These are phyloP conservation scores for Phorcus lineatus DNA, from an alignment of 2,888 invertebrate species.

Conservation along the genomic window DNA sequence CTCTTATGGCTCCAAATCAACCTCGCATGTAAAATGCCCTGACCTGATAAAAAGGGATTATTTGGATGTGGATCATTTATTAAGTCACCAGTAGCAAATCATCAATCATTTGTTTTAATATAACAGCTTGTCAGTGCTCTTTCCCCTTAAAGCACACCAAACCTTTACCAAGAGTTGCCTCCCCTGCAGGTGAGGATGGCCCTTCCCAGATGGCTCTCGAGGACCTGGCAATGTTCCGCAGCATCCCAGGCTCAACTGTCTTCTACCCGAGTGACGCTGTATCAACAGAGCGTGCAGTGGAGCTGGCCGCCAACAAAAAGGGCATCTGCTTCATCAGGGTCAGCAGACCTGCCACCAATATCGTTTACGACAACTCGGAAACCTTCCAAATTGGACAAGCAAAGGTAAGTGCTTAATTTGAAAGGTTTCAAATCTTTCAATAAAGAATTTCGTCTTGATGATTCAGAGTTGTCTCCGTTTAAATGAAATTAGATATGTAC, in stretches of 20 bases:
- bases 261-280: constrained; percentile 92
- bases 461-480: too few relatives aligned
- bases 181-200: constrained; percentile 86
- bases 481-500: too few relatives aligned
- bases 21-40: too few relatives aligned
- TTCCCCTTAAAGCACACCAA: neutral
- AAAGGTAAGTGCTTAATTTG: constrained; percentile 76
- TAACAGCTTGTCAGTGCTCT: too few relatives aligned
- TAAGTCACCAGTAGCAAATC: too few relatives aligned
- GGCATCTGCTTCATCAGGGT: constrained; percentile 98
- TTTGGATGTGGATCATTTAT: too few relatives aligned
- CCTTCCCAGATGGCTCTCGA: constrained; percentile 99
- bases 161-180: neutral
- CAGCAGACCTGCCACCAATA: constrained; percentile 91
- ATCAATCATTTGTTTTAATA: too few relatives aligned
- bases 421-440: too few relatives aligned
- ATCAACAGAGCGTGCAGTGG: constrained; percentile 93
- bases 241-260: constrained; percentile 85
- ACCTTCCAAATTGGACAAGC: constrained; percentile 83
- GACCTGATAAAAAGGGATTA: too few relatives aligned
- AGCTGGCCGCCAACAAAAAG: constrained; percentile 94
- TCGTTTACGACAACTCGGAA: constrained; percentile 91
- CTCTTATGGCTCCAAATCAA: too few relatives aligned
- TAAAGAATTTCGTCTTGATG: too few relatives aligned
- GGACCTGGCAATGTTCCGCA: constrained; percentile 95